Conservation (phyloP, 2,797 vertebrate species). For the Sandelia bainsii region DNA sequence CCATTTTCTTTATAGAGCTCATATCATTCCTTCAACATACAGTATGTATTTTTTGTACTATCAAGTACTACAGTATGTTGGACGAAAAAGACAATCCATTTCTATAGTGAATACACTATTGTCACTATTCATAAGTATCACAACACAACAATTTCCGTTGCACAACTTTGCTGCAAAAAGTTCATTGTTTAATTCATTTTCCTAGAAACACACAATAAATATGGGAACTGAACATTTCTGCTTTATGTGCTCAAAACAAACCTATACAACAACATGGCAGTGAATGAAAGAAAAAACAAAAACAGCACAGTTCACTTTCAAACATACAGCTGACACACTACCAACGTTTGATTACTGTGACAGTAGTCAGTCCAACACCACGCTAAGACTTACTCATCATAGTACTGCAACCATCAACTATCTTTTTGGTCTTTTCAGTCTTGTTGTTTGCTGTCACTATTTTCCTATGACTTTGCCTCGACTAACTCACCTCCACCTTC, state of each 20-base stretch:
- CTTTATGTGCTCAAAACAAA: constrained; percentile 36
- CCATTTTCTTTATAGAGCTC: no score
- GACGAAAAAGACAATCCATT: not conserved
- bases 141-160: not conserved
- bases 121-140: not conserved
- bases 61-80: not conserved
- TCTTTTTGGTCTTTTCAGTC: constrained; percentile 59
- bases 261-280: constrained; percentile 19
- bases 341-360: constrained; percentile 12
- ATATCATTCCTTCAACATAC: no score
- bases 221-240: not conserved
- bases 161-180: constrained; percentile 2
- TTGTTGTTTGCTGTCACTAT: constrained; percentile 19
- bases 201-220: constrained; percentile 32
- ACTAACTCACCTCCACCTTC: constrained; percentile 37
- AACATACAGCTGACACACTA: constrained; percentile 14
- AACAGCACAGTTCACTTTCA: constrained; percentile 23
- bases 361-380: constrained; percentile 22
- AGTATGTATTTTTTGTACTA: not conserved
- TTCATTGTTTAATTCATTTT: constrained; percentile 12
- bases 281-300: constrained; percentile 15
- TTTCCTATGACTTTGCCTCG: constrained; percentile 48
- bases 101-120: not conserved
- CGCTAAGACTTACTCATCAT: constrained; percentile 64
- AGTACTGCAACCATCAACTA: constrained; percentile 16